Base-by-base conservation (phyloP, 2,113 vertebrate species). In the Hirundichthys speculiger region DNA sequence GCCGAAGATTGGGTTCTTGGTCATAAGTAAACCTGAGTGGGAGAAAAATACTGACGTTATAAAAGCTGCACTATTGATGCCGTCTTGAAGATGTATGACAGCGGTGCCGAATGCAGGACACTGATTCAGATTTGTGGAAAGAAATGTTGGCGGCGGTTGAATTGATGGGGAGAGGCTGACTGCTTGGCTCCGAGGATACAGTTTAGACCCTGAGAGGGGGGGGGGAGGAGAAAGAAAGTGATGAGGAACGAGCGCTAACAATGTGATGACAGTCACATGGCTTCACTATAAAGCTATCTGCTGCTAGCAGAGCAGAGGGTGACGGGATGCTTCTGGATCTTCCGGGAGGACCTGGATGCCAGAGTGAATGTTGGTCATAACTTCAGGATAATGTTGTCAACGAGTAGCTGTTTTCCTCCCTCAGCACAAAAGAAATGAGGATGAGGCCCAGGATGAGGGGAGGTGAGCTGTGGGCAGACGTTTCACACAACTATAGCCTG, bases 341-440 rank as follows among this genome's bases (percentile, higher is more conserved):
- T 72, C 69, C 65, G 54, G 62, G 61, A 58, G 66, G 43, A 55
- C 49, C 56, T 42, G 34, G 5, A 16, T 67, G 57, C 54, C 45
- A 62, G 50, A 53, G 52, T 18, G 66, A 49, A 46, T 47, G 62
- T 79, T 84, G 75, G 77, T 85, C 63, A 71, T 45, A 3, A 64
- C 77, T 67, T 81, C 69, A 64, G 47, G 54, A 24, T 71, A 64
- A 80, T 69, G 78, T 75, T 61, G 75, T 85, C 78, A 72, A 67
- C 78, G 55, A 48, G 57, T 65, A 45, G 63, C 55, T 25, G 3
- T 22, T 61, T 16, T 14, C 59, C 41, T 21, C 12, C 20, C 40
- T 51, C 25, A 16, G 50, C 59, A 54, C 34, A 2, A n/a, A 27
- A 64, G 25, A 43, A 34, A 50, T 14, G 15, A 13, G 62, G 61